A percentile compares a stretch with the other conserved stretches of the same genome.
phyloP scores from a whole-genome alignment of 2,113 vertebrate species.

The Sapajus apella region DNA sequence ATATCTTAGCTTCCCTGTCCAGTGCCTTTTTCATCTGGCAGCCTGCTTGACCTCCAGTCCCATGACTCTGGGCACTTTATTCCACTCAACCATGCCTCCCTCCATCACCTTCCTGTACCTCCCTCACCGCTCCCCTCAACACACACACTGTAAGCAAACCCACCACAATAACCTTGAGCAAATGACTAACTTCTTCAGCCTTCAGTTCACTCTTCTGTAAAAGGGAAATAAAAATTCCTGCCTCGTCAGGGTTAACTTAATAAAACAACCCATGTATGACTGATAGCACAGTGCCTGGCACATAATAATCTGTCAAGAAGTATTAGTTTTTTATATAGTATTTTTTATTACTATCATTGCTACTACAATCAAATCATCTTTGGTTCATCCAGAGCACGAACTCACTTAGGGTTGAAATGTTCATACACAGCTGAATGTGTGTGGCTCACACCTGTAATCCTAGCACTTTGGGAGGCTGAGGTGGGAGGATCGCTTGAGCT shows the following conservation, averaged over 20 bases:
- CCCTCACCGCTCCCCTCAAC: not conserved
- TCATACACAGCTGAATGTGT: not conserved
- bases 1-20: not conserved
- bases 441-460: not conserved
- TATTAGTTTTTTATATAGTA: not conserved
- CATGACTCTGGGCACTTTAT: not conserved
- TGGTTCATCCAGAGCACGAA: not conserved
- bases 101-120: not conserved
- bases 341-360: not conserved
- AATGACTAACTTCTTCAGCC: not conserved
- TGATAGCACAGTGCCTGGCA: not conserved
- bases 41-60: not conserved
- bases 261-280: not conserved
- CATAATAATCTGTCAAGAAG: not conserved
- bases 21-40: too few species aligned
- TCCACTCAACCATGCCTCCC: fast-evolving
- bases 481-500: too few species aligned
- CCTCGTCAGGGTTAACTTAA: not conserved
- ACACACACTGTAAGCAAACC: not conserved
- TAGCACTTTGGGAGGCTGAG: too few species aligned
- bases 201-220: constrained; percentile 5
- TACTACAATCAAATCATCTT: not conserved
- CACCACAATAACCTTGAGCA: not conserved
- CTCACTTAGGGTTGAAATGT: not conserved
- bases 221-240: constrained; percentile 23